Evolutionary conservation across 2,888 invertebrate genomes (phyloP).

Genomic region (Zygothrica quintamaculata): DNA sequence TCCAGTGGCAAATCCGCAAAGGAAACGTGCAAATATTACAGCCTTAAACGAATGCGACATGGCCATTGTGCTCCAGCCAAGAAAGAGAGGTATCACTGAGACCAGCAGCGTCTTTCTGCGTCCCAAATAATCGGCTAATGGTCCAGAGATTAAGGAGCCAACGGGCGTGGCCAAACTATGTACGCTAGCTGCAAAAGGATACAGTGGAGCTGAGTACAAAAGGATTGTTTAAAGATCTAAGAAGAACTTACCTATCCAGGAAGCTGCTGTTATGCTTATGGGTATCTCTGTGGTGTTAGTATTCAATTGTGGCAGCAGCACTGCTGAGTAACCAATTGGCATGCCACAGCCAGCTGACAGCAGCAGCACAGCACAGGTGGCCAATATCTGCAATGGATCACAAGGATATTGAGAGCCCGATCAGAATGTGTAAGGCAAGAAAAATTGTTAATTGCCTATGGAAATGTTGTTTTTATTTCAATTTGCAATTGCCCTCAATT

Average conservation of each 20-base stretch:
- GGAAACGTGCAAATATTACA: conserved; percentile 88
- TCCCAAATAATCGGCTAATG: conserved; percentile 89
- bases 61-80: conserved; percentile 89
- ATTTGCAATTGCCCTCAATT: conserved; percentile 67
- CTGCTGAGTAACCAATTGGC: conserved; percentile 91
- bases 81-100: conserved; percentile 87
- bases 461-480: conserved; percentile 2
- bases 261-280: conserved; percentile 89
- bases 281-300: conserved; percentile 86
- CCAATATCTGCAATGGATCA: conserved; percentile 87
- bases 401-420: no score
- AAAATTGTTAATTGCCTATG: no score
- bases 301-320: conserved; percentile 90
- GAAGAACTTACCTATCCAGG: conserved; percentile 88
- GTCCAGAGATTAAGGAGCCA: conserved; percentile 89
- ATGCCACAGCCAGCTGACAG: conserved; percentile 91
- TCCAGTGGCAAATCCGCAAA: conserved; percentile 90
- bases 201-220: no score
- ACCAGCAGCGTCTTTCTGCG: conserved; percentile 88
- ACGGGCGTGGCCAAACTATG: conserved; percentile 92
- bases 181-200: conserved; percentile 87
- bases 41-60: conserved; percentile 86
- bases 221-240: no score
- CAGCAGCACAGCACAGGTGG: conserved; percentile 89
- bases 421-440: no score